These are phyloP conservation scores for Coronaproctus castanopsis DNA, from an alignment of 2,888 invertebrate species.

Conservation along the genomic window DNA sequence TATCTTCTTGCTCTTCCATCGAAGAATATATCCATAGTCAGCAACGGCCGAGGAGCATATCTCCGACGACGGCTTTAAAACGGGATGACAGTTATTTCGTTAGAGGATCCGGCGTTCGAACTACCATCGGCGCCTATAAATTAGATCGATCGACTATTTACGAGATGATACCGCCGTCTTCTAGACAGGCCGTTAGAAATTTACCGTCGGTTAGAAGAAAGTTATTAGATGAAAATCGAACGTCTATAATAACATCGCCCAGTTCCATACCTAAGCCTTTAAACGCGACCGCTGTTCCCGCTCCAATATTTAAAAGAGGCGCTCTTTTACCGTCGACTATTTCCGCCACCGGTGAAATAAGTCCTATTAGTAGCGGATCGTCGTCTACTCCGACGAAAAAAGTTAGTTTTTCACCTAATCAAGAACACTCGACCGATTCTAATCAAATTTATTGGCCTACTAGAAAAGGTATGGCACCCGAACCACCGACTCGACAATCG, in stretches of 20 bases:
- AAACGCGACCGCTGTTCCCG: neutral
- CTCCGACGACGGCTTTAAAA: neutral
- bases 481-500: conserved; percentile 19
- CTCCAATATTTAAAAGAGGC: neutral
- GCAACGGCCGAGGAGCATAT: neutral
- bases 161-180: conserved; percentile 9
- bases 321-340: neutral
- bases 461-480: conserved; percentile 18
- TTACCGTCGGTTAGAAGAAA: neutral
- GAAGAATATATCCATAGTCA: neutral
- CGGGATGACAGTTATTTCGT: conserved; percentile 4
- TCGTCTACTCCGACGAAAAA: conserved; percentile 15
- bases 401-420: conserved; percentile 18
- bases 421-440: conserved; percentile 12
- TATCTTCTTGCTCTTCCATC: neutral
- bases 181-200: no score
- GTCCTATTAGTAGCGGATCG: neutral
- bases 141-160: conserved; percentile 17
- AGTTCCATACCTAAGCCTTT: neutral
- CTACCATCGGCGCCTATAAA: conserved; percentile 11
- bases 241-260: neutral
- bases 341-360: neutral
- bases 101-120: conserved; percentile 4
- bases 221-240: neutral
- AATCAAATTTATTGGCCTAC: conserved; percentile 19